A percentile compares a stretch with the other conserved stretches of the same genome.
These are phyloP conservation scores for Typhlichthys eigenmanni DNA, from an alignment of 2,797 vertebrate genomes.

Conservation along the genomic window DNA sequence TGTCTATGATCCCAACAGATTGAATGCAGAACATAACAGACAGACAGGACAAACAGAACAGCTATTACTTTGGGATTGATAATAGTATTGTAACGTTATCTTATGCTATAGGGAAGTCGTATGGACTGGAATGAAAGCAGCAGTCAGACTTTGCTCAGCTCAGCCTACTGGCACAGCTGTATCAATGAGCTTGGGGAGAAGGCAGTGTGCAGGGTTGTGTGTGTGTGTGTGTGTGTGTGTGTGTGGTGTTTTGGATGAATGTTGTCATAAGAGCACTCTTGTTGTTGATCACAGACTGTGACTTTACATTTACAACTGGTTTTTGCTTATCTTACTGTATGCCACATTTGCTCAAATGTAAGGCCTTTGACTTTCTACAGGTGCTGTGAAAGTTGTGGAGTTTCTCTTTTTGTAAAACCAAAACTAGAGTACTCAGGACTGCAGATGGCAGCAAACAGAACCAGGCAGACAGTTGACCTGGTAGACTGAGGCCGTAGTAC, in stretches of 20 bases:
- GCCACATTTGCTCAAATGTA: background rate
- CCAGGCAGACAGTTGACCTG: constrained; percentile 17
- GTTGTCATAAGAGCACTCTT: too few species aligned
- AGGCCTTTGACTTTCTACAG: background rate
- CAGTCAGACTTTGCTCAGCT: too few species aligned
- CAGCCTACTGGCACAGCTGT: too few species aligned
- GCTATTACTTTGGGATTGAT: background rate
- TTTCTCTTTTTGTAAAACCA: background rate
- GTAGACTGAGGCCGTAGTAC: constrained; percentile 10
- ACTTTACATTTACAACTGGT: too few species aligned
- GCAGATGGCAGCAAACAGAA: constrained; percentile 21
- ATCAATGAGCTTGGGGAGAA: too few species aligned
- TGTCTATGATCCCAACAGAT: background rate
- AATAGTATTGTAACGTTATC: constrained; percentile 23
- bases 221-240: too few species aligned
- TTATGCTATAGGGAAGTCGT: constrained; percentile 6
- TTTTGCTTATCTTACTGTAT: background rate
- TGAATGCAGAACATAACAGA: background rate
- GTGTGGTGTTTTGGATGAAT: too few species aligned
- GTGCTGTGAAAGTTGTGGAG: background rate
- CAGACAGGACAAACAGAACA: background rate
- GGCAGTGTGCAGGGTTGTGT: too few species aligned
- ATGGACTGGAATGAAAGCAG: too few species aligned
- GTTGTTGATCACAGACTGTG: too few species aligned
- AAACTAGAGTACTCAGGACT: constrained; percentile 14